Percentiles rank a stretch among this genome's conserved stretches.
phyloP scores from a whole-genome alignment of 2,113 vertebrate genomes.

The Rhabdomys dilectus region DNA sequence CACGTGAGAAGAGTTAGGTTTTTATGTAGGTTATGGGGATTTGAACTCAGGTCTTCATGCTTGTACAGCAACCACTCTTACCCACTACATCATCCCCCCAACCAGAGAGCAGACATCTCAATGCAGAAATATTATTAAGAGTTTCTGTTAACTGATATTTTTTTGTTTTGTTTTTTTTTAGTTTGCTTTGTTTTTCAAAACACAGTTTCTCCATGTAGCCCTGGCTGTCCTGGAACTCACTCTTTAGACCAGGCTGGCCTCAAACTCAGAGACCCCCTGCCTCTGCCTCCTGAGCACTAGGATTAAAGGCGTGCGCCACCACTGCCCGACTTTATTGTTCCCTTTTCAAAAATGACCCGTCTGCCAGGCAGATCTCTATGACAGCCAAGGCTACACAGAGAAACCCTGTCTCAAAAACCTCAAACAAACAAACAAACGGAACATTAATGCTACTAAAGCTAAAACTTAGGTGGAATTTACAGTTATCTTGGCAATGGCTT shows the following conservation, averaged over 20 bases:
- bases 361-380: not conserved
- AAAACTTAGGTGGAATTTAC: not conserved
- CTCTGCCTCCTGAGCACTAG: not conserved
- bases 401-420: not conserved
- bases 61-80: not conserved
- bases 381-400: not conserved
- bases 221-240: not conserved
- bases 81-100: not conserved
- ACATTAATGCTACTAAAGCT: not conserved
- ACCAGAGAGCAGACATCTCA: not conserved
- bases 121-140: constrained; percentile 18
- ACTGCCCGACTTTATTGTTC: not conserved
- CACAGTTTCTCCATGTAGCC: not conserved
- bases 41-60: not conserved
- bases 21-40: not conserved
- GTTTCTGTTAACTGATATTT: not conserved
- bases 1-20: not conserved
- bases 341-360: not conserved
- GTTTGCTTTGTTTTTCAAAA: not conserved
- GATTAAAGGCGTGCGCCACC: not conserved
- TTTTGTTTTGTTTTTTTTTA: not conserved
- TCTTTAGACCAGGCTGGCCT: not conserved
- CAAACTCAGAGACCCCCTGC: not conserved
- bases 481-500: not conserved
- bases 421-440: not conserved